Evolutionary conservation across 2,113 vertebrate genomes (phyloP).

Genomic region (Glareola pratincola): DNA sequence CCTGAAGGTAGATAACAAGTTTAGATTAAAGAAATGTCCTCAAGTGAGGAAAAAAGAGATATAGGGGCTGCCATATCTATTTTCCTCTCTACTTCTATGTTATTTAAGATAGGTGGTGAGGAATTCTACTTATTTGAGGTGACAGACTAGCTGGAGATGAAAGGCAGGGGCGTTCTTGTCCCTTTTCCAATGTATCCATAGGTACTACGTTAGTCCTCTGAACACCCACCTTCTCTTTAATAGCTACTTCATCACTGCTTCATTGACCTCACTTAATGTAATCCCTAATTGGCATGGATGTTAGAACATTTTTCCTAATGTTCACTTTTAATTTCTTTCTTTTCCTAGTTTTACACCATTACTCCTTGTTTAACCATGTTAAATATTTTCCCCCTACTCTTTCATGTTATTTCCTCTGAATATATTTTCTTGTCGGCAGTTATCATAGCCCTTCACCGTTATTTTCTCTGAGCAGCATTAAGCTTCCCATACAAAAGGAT

Average conservation of each 20-base stretch:
- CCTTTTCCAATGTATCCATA: not conserved
- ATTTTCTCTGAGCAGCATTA: conserved; percentile 2
- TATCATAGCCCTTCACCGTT: not conserved
- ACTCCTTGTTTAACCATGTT: not conserved
- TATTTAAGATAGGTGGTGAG: not conserved
- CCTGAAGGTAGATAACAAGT: not conserved
- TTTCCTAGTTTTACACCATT: not conserved
- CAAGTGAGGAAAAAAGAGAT: not conserved
- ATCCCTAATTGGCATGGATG: not conserved
- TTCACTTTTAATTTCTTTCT: not conserved
- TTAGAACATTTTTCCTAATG: not conserved
- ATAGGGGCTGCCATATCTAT: not conserved
- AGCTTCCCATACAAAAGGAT: not conserved
- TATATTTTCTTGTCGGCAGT: not conserved
- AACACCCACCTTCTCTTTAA: not conserved
- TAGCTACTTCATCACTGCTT: not conserved
- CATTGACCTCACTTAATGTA: not conserved
- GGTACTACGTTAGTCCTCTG: not conserved
- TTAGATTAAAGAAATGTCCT: not conserved
- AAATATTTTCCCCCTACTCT: not conserved
- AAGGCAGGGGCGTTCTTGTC: fast-evolving
- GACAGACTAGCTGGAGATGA: not conserved
- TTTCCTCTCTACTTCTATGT: not conserved
- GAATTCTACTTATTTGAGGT: not conserved
- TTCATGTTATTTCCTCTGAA: not conserved